Percentiles rank a stretch among this genome's conserved stretches.
Evolutionary conservation across 1,140 invertebrate species (phyloP).

Genomic region (Metopolophium dirhodum): DNA sequence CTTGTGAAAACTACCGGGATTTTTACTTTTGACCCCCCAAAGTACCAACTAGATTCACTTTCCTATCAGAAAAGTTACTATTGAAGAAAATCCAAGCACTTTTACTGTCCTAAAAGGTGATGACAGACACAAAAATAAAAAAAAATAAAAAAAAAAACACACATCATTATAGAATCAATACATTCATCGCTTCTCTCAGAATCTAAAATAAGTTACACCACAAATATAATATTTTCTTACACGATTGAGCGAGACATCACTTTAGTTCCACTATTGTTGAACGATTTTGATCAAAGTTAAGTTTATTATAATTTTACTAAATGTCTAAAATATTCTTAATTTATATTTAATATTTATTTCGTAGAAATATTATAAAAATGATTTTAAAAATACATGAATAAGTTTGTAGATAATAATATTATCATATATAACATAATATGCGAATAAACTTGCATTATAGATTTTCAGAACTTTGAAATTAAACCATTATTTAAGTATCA

Average conservation of each 20-base stretch:
- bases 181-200: no score
- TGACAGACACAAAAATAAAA: no score
- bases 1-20: no score
- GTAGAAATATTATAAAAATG: neutral
- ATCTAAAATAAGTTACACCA: neutral
- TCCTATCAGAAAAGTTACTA: no score
- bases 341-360: neutral
- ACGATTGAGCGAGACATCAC: neutral
- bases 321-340: no score
- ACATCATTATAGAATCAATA: no score
- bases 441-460: neutral
- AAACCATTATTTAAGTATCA: neutral
- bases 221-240: neutral
- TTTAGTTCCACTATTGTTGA: neutral
- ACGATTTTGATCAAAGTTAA: neutral
- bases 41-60: no score
- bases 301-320: neutral
- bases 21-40: no score
- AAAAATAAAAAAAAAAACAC: no score
- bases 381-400: neutral
- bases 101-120: no score
- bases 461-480: neutral
- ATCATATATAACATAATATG: no score
- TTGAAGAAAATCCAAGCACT: no score
- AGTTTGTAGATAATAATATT: neutral